Base-by-base conservation (phyloP, 2,888 invertebrate genomes). In the Apodemia hepburni region DNA sequence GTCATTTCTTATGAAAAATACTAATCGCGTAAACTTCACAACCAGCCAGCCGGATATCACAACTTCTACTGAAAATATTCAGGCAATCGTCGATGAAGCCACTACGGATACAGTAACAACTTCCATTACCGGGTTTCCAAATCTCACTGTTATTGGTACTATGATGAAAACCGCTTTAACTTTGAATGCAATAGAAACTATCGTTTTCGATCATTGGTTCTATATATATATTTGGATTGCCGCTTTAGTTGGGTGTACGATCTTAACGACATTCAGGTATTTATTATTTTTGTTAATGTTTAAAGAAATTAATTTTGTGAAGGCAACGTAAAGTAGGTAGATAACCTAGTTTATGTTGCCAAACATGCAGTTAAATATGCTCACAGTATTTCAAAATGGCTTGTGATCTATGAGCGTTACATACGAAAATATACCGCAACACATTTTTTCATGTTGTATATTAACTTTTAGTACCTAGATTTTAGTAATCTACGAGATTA, bases 161-260 rank as follows among this genome's bases (percentile, higher is more conserved):
- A 35, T 61, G 18, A 22, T 61, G 17, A 61, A 61, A 18, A 61
- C 61, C 1, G 61, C 61, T 35, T 15, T 61, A 8, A 61, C 58
- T 29, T 8, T 47, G 9, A 62, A 15, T 22, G 33, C 33, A 0
- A 58, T 61, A 15, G 33, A 12, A 12, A 27, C 17, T 18, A 12
- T 4, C 9, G 45, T 11, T 29, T 42, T 61, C 7, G 45, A 61
- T 22, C 61, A 61, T 27, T 45, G 15, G 1, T 61, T 57, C 27
- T 61, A 61, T 17, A 61, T 61, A 2, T 61, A 61, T 12, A 12
- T 61, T 29, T 61, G 61, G 61, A 57, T 57, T 42, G 42, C 45
- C 3, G 61, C 61, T 22, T 57, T 61, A 57, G 29, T 61, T n/a
- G 29, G 45, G 3, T 61, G 61, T 42, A 18, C 58, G 2, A 17